phyloP scores from a whole-genome alignment of 1,140 invertebrate genomes.

The Zaprionus capensis region DNA sequence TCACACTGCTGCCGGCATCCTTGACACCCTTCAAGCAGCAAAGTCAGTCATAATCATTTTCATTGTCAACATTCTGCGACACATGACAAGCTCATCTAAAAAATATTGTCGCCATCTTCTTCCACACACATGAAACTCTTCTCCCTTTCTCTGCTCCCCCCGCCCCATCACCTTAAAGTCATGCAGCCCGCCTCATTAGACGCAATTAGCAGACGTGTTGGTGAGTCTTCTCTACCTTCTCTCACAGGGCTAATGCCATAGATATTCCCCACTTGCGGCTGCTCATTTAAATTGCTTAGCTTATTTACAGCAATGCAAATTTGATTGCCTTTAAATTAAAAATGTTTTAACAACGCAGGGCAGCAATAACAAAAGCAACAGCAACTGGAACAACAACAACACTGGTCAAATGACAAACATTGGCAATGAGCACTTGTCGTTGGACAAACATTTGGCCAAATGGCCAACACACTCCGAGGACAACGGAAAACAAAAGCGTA shows the following conservation, averaged over 20 bases:
- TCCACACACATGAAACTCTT: neutral
- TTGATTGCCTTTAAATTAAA: constrained; percentile 68
- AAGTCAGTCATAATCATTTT: constrained; percentile 79
- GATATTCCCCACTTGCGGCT: constrained; percentile 38
- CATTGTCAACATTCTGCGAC: constrained; percentile 79
- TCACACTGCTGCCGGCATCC: neutral
- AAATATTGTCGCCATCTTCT: neutral
- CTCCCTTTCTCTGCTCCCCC: neutral
- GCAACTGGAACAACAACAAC: constrained; percentile 18
- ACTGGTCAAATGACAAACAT: constrained; percentile 65
- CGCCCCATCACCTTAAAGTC: neutral
- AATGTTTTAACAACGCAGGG: constrained; percentile 32
- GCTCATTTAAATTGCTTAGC: constrained; percentile 68
- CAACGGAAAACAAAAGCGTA: constrained; percentile 29
- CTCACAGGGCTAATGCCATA: constrained; percentile 20
- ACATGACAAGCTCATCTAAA: constrained; percentile 58
- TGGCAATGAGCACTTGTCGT: constrained; percentile 71
- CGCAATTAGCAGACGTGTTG: constrained; percentile 59
- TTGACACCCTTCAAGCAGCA: constrained; percentile 29
- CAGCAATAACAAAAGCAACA: constrained; percentile 17
- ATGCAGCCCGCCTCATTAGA: constrained; percentile 69
- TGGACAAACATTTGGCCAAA: constrained; percentile 71
- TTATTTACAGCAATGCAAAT: constrained; percentile 77
- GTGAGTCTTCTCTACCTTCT: constrained; percentile 10
- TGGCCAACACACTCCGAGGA: constrained; percentile 47